These are phyloP conservation scores for Heliconius hermathena DNA, from an alignment of 1,140 invertebrate genomes.

Conservation along the genomic window DNA sequence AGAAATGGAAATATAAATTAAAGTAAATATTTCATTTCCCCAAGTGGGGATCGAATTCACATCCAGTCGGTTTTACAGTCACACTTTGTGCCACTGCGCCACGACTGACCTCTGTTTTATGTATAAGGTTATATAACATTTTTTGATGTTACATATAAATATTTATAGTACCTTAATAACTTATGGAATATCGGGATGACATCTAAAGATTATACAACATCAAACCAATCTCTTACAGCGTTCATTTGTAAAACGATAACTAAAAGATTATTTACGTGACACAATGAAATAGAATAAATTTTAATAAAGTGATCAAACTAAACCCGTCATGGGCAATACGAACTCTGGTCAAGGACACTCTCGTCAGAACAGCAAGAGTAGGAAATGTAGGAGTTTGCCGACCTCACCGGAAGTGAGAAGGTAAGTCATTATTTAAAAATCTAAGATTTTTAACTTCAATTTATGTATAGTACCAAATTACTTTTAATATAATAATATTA, in stretches of 20 bases:
- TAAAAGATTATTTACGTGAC: not conserved
- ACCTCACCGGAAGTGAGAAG: constrained; percentile 80
- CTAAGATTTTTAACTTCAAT: not conserved
- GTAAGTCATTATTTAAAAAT: constrained; percentile 45
- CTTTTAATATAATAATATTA: no score
- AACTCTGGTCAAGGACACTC: constrained; percentile 69
- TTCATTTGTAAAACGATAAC: not conserved
- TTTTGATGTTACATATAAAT: not conserved
- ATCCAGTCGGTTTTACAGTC: no score
- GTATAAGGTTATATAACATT: not conserved
- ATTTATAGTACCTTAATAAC: not conserved
- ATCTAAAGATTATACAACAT: not conserved
- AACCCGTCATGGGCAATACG: constrained; percentile 70
- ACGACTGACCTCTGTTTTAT: no score
- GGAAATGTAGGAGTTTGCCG: constrained; percentile 77
- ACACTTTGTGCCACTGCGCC: no score
- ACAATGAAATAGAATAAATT: not conserved
- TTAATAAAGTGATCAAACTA: not conserved
- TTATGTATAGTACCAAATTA: not conserved
- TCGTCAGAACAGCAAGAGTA: constrained; percentile 65
- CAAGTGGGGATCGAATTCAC: no score
- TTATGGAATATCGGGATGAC: not conserved
- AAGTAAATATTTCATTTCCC: no score
- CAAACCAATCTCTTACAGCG: constrained; percentile 3
- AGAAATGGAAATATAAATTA: no score